A percentile compares a stretch with the other conserved stretches of the same genome.
Conservation (phyloP, 2,797 vertebrate genomes). For the Phataginus tricuspis region DNA sequence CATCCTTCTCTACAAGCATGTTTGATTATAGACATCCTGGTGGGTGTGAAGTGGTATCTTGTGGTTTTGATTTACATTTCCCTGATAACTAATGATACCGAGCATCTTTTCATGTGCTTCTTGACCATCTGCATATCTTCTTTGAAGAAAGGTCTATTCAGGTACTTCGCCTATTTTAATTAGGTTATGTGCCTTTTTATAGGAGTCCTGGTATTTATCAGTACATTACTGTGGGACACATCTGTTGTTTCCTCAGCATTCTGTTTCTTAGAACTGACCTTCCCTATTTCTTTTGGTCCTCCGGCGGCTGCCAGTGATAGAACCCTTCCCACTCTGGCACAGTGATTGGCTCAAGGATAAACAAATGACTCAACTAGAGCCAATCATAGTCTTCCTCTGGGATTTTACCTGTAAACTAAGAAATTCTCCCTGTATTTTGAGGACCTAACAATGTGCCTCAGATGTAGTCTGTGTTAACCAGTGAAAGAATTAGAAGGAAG, state of each 20-base stretch:
- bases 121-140: not conserved
- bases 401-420: not conserved
- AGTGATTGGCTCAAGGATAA: not conserved
- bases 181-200: not conserved
- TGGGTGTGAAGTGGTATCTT: not conserved
- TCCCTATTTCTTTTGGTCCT: not conserved
- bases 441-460: not conserved
- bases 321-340: not conserved
- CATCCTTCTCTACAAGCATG: not conserved
- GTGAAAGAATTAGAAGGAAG: not conserved
- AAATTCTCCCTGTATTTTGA: not conserved
- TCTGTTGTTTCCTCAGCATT: not conserved
- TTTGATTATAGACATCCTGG: not conserved
- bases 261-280: not conserved
- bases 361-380: not conserved
- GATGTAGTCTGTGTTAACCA: not conserved
- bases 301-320: not conserved
- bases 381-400: constrained; percentile 1
- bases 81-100: not conserved
- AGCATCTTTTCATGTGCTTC: not conserved
- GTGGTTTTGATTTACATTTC: constrained; percentile 32
- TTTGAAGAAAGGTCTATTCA: not conserved
- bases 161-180: not conserved
- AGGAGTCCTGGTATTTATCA: not conserved
- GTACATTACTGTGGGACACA: not conserved